Base-by-base conservation (phyloP, 1,140 invertebrate genomes). In the Zaprionus taronus region DNA sequence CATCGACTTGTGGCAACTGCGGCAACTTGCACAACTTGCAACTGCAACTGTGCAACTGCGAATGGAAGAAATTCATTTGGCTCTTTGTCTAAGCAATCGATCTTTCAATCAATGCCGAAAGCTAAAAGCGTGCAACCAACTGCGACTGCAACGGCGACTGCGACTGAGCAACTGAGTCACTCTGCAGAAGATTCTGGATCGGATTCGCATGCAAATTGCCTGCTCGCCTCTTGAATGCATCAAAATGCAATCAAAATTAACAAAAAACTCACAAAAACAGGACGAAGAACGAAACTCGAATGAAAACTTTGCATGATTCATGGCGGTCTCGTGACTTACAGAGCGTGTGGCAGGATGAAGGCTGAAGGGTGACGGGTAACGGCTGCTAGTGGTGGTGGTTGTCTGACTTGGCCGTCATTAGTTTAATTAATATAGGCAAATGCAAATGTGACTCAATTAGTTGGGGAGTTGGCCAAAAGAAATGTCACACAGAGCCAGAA, bases 241-340 rank as follows among this genome's bases (percentile, higher is more conserved):
- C 90, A 90, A 91, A 91, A 91, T 90, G 80, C 84, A 91, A 91
- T 91, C 90, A 91, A 91, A 91, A 91, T 91, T 91, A 91, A 89
- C 73, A 56, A 80, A 80, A 79, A 64, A 56, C 36, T 49, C 44
- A 44, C 41, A 68, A 68, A 14, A 49, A 68, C 58, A 51, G 17
- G 4, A 41, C 38, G 14, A 41, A n/a, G 14, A 41, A 24, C 20
- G 4, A 51, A 11, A 20, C 47, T 49, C 20, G 5, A 51, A 47
- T 47, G 41, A n/a, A 51, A 69, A 34, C 47, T 36, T 53, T 65
- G 41, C 79, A 87, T 89, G 83, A 87, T 80, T 87, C 84, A 87
- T 60, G 83, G 84, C 68, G 84, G 77, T 89, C 80, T 61, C 47
- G 47, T 51, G 47, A 51, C 47, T 51, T 12, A 24, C 47, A 22